These are phyloP conservation scores for Perdix hodgsoniae DNA, from an alignment of 2,797 vertebrate genomes.

Conservation along the genomic window DNA sequence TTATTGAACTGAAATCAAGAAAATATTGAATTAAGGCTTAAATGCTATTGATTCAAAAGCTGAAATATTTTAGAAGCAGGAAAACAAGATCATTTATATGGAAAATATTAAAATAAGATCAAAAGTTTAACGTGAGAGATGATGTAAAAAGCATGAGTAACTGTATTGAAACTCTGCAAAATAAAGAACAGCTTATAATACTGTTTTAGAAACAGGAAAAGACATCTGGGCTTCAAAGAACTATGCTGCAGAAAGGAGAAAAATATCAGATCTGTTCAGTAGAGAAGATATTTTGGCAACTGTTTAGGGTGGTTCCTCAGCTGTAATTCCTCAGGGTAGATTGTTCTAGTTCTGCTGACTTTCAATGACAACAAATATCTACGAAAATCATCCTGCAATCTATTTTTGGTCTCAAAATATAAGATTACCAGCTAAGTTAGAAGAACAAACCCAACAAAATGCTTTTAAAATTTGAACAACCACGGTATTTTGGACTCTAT, in stretches of 20 bases:
- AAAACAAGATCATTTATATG: neutral
- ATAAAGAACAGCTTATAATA: constrained; percentile 4
- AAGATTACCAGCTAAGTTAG: neutral
- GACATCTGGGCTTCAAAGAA: constrained; percentile 15
- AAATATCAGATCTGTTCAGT: neutral
- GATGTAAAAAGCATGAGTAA: neutral
- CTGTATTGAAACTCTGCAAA: constrained; percentile 17
- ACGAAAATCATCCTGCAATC: constrained; percentile 38
- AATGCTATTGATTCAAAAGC: neutral
- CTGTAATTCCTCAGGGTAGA: neutral
- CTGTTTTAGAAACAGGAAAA: constrained; percentile 25
- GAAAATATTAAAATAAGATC: neutral
- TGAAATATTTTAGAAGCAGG: neutral
- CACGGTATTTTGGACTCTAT: constrained; percentile 33
- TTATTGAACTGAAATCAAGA: neutral
- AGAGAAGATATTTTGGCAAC: neutral
- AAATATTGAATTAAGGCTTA: neutral
- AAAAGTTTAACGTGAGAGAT: neutral
- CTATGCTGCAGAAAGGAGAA: neutral
- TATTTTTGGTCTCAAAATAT: constrained; percentile 7
- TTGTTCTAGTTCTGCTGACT: neutral
- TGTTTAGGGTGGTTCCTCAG: neutral
- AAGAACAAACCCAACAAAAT: neutral
- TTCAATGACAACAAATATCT: constrained; percentile 6
- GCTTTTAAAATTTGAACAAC: constrained; percentile 46